Conservation (phyloP, 2,888 invertebrate genomes). For the Trachelus stipa region DNA sequence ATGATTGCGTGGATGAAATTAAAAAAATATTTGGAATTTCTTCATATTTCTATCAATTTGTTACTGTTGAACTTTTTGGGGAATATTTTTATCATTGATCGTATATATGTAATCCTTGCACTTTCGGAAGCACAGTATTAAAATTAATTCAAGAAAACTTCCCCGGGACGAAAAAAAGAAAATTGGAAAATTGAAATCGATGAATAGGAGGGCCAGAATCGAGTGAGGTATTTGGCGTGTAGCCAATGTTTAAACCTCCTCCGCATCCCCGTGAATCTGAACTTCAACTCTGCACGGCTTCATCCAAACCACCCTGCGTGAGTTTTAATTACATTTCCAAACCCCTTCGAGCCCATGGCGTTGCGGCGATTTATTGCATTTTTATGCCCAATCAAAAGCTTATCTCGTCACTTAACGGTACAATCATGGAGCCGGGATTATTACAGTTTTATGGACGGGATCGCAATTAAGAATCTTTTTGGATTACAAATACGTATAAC, state of each 20-base stretch:
- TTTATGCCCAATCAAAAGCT: slow-evolving; percentile 36
- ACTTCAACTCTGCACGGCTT: slow-evolving; percentile 7
- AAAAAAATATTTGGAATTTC: neutral
- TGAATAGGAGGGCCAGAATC: slow-evolving; percentile 2
- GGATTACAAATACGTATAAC: neutral
- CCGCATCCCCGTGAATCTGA: slow-evolving; percentile 20
- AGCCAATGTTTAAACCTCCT: slow-evolving; percentile 33
- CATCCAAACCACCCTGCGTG: slow-evolving; percentile 17
- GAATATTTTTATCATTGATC: neutral
- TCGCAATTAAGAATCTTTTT: neutral
- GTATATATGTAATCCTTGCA: neutral
- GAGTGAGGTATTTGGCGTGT: slow-evolving; percentile 29
- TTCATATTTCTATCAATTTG: neutral
- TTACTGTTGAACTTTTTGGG: neutral
- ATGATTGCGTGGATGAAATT: neutral
- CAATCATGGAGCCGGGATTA: slow-evolving; percentile 19
- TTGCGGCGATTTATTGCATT: slow-evolving; percentile 37
- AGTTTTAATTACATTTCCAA: slow-evolving; percentile 48
- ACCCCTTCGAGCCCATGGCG: slow-evolving; percentile 10
- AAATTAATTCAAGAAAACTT: neutral
- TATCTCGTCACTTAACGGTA: slow-evolving; percentile 21
- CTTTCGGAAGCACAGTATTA: neutral
- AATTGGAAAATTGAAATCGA: slow-evolving; percentile 2
- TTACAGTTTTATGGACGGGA: slow-evolving; percentile 16
- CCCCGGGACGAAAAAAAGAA: neutral